Base-by-base conservation (phyloP, 1,140 invertebrate species). In the Rhyacophila brunnea region DNA sequence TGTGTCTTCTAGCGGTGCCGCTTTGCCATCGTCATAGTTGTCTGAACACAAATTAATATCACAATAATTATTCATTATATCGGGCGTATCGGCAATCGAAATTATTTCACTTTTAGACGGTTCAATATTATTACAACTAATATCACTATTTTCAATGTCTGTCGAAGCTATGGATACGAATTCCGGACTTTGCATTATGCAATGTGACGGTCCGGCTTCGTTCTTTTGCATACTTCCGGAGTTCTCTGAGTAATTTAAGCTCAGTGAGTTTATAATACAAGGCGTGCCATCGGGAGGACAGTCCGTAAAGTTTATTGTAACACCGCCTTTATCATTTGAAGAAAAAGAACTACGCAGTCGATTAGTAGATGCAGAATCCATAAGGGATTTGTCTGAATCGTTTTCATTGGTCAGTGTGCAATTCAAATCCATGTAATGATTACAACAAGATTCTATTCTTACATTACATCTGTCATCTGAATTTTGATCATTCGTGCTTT, bases 381-480 rank as follows among this genome's bases (percentile, higher is more conserved):
- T 13, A n/a, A 38, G 13, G 14, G 35, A 17, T 47, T 56, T 56
- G 1, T 17, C 45, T 54, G 40, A 43, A 32, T 56, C 47, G 47
- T 58, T 51, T 32, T 58, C 56, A 17, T 36, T 58, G 6, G 47
- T 44, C 40, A 76, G 58, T 62, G 75, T 74, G 67, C 74, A 71
- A 66, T 76, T 76, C 54, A 75, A 71, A 68, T 73, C 69, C 68
- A 75, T 74, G 45, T 70, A 75, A 49, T 74, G 70, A 51, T 68
- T 73, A 19, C 70, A 70, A 61, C 70, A 70, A 1, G 72, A 50
- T 15, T 70, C 70, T 62, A 35, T 34, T 74, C 74, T 61, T 23
- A 15, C 4, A 15, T 19, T 45, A 19, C 15, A n/a, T 13, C 38
- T 40, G 11, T 40, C 15, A 11, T 6, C 18, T 6, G 18, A 5